Percentiles rank a stretch among this genome's conserved stretches.
These are phyloP conservation scores for Nibea albiflora DNA, from an alignment of 2,113 vertebrate genomes.

Conservation along the genomic window DNA sequence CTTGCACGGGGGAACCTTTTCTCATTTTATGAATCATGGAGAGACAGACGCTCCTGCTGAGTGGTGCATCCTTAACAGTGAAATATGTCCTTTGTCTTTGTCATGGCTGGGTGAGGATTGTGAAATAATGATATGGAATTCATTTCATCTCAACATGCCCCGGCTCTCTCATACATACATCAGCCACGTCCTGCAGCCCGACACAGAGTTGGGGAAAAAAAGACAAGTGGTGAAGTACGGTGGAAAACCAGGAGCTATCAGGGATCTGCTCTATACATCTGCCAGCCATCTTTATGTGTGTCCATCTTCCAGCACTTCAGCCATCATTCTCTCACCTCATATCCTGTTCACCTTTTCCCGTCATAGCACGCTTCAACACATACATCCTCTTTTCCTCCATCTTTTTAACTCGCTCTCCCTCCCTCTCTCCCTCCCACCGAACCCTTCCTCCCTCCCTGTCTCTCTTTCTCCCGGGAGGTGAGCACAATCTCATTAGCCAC, in stretches of 20 bases:
- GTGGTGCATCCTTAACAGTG: conserved; percentile 86
- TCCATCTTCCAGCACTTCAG: conserved; percentile 27
- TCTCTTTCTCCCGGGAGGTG: conserved; percentile 88
- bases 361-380: conserved; percentile 38
- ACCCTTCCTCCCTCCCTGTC: conserved; percentile 47
- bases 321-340: conserved; percentile 62
- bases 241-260: conserved; percentile 88
- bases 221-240: conserved; percentile 84
- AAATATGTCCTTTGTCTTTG: conserved; percentile 87
- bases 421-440: conserved; percentile 48
- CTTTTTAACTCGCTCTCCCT: conserved; percentile 52
- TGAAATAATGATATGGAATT: conserved; percentile 94
- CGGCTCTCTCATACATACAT: conserved; percentile 89
- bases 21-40: conserved; percentile 85
- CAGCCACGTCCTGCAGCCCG: conserved; percentile 90
- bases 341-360: conserved; percentile 49
- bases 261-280: conserved; percentile 61
- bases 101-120: conserved; percentile 77
- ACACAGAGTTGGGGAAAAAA: conserved; percentile 84
- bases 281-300: conserved; percentile 20
- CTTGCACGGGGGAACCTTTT: conserved; percentile 68
- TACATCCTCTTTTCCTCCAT: conserved; percentile 65
- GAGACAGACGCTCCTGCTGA: conserved; percentile 84
- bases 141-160: conserved; percentile 89
- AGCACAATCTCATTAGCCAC: conserved; percentile 98